Evolutionary conservation across 2,113 vertebrate species (phyloP).

Genomic region (Cavia aperea): DNA sequence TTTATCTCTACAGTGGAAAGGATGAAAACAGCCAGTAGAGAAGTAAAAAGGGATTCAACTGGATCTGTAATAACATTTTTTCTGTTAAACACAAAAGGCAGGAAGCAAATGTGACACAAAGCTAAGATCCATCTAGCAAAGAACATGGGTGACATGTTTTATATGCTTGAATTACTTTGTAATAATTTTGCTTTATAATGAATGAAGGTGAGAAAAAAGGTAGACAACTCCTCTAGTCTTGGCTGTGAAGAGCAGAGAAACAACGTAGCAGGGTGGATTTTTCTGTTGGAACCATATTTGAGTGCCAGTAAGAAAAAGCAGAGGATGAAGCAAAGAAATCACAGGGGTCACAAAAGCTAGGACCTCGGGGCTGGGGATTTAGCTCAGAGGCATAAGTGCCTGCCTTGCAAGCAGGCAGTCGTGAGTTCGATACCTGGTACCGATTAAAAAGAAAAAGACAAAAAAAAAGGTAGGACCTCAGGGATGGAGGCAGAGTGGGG

Average conservation of each 20-base stretch:
- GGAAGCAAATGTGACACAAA: not conserved
- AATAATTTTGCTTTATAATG: not conserved
- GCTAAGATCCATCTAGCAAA: not conserved
- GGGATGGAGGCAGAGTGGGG: not conserved
- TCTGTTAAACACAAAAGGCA: constrained; percentile 32
- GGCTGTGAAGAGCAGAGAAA: not conserved
- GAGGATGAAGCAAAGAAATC: not conserved
- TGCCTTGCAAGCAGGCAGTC: too few species aligned
- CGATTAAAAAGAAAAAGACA: too few species aligned
- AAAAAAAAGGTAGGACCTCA: not conserved
- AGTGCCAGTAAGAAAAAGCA: not conserved
- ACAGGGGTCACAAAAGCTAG: not conserved
- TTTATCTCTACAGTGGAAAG: constrained; percentile 10
- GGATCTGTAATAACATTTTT: not conserved
- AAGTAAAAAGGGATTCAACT: not conserved
- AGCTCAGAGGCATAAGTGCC: too few species aligned
- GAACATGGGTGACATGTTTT: not conserved
- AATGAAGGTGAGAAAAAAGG: constrained; percentile 15
- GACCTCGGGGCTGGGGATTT: not conserved
- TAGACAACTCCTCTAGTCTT: not conserved
- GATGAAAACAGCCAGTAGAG: not conserved
- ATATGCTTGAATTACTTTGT: not conserved
- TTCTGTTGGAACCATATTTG: not conserved
- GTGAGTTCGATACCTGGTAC: too few species aligned
- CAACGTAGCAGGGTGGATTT: not conserved